A percentile compares a stretch with the other conserved stretches of the same genome.
These are phyloP conservation scores for Boleophthalmus pectinirostris DNA, from an alignment of 2,113 vertebrate species.

Conservation along the genomic window DNA sequence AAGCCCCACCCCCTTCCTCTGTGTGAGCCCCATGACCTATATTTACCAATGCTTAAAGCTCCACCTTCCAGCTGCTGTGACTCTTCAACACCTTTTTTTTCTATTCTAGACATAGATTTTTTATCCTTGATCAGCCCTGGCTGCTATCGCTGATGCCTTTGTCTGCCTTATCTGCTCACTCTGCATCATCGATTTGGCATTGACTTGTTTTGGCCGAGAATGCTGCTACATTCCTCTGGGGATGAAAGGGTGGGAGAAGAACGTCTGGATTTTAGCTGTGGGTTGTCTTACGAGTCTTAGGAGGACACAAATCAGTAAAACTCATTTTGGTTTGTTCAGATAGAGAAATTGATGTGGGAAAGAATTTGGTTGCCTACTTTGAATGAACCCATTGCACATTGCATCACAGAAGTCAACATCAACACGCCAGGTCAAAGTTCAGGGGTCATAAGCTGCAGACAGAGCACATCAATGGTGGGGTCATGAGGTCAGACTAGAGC, in stretches of 20 bases:
- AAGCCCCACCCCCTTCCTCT: slow-evolving; percentile 34
- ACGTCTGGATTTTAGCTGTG: not conserved
- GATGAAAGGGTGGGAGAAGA: slow-evolving; percentile 20
- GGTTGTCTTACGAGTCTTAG: slow-evolving; percentile 18
- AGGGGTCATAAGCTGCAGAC: slow-evolving; percentile 70
- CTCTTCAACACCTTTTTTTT: slow-evolving; percentile 28
- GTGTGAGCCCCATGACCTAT: slow-evolving; percentile 61
- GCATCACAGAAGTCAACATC: slow-evolving; percentile 62
- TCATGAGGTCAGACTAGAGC: slow-evolving; percentile 66
- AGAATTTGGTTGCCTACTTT: slow-evolving; percentile 18
- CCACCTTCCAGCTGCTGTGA: slow-evolving; percentile 31
- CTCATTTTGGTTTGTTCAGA: not conserved
- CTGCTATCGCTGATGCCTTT: slow-evolving; percentile 46
- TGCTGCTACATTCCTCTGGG: slow-evolving; percentile 53
- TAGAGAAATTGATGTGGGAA: not conserved
- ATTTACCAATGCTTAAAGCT: slow-evolving; percentile 46
- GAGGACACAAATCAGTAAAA: slow-evolving; percentile 14
- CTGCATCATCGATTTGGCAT: slow-evolving; percentile 65
- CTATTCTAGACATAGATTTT: slow-evolving; percentile 23
- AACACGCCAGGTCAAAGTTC: slow-evolving; percentile 42
- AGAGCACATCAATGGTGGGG: slow-evolving; percentile 65
- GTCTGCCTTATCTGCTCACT: slow-evolving; percentile 60
- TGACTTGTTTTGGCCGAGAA: slow-evolving; percentile 59
- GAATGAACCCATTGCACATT: slow-evolving; percentile 43
- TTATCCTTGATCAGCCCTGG: slow-evolving; percentile 56